Evolutionary conservation across 2,113 vertebrate species (phyloP), one percentile per base, ranked within the genome.

Genomic region (Pimephales promelas): DNA sequence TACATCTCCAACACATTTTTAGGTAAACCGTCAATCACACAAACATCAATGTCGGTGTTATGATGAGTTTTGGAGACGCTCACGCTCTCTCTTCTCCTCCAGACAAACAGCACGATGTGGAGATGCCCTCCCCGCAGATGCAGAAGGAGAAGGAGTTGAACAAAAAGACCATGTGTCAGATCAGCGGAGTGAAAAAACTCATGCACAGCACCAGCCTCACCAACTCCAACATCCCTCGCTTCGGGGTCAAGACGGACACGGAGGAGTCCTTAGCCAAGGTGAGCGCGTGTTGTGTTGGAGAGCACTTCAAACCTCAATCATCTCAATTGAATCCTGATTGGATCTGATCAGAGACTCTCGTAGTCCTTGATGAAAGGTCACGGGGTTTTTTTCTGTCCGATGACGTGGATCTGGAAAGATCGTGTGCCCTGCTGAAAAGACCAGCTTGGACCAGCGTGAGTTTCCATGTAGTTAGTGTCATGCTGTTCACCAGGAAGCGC

Each of bases 91-190:
- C 47, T 16, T 5, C 26, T 11, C 76, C 83, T 87, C 6, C 74
- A 97, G 96, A 96, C 88, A 97, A 96, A 82, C 95, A 96, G 81
- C 95, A 97, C 91, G 96, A 97, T 87, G 94, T 96, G 90, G 96
- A 97, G 93, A 96, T 96, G 89, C 96, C 96, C 68, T 94, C 94
- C 83, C 94, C 90, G 1, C 83, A 86, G 0, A 93, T 93, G n/a
- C 95, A 96, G 89, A 95, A 96, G 59, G 95, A 96, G 88, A 96
- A 96, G 76, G 95, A 96, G 56, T 95, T 95, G 90, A 96, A 96
- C 89, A 96, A 95, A 89, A 94, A 94, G 77, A 95, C 95, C 0
- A 96, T 96, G 95, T 96, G 94, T 34, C 95, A 96, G 90, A 96
- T 96, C 88, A 96, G 95, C 52, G 96, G 96, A 34, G 96, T 96